A percentile compares a stretch with the other conserved stretches of the same genome.
Evolutionary conservation across 1,140 invertebrate species (phyloP).

Genomic region (Scylla paramamosain): DNA sequence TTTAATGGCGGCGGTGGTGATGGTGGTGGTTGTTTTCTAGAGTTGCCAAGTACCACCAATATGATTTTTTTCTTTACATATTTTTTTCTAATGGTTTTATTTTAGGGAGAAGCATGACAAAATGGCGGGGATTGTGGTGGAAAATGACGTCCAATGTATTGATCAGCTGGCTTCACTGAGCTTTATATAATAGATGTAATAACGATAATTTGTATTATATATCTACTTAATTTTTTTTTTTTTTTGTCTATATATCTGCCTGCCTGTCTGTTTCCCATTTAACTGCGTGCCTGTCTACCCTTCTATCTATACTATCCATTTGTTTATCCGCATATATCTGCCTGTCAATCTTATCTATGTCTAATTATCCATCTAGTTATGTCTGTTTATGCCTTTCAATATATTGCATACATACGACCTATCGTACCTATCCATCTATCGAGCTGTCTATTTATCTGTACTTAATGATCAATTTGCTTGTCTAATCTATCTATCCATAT

Average conservation of each 20-base stretch:
- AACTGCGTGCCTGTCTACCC: background rate
- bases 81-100: too few species aligned
- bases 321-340: background rate
- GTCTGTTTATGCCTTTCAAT: background rate
- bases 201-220: background rate
- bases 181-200: background rate
- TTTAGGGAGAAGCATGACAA: too few species aligned
- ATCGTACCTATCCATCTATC: background rate
- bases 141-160: too few species aligned
- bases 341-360: background rate
- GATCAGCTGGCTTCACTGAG: too few species aligned
- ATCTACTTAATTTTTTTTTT: background rate
- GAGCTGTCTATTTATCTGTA: slow-evolving; percentile 23
- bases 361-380: background rate
- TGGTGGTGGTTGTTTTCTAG: background rate
- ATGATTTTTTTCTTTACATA: too few species aligned
- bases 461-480: background rate
- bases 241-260: background rate
- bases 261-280: background rate
- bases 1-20: slow-evolving; percentile 35
- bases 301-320: background rate
- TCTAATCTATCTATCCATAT: background rate
- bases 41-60: too few species aligned
- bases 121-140: too few species aligned
- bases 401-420: background rate